Evolutionary conservation across 2,113 vertebrate genomes (phyloP).

Genomic region (Pandion haliaetus): DNA sequence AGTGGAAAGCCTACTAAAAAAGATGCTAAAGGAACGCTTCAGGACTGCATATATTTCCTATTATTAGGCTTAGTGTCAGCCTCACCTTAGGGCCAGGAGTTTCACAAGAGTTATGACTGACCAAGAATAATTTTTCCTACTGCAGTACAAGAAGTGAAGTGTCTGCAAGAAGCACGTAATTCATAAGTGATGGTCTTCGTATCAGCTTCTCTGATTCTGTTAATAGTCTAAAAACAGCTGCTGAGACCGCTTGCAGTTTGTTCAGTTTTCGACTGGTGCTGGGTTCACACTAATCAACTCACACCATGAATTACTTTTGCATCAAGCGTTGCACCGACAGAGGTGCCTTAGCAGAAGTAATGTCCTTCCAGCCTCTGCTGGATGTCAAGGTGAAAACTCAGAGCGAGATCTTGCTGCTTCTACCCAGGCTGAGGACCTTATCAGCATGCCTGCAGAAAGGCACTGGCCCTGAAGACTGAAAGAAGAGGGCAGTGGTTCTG

Average conservation of each 20-base stretch:
- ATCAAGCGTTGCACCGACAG: not conserved
- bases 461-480: not conserved
- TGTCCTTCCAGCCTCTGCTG: not conserved
- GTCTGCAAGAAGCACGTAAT: not conserved
- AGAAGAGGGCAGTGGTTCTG: not conserved
- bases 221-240: conserved; percentile 4
- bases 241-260: not conserved
- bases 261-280: not conserved
- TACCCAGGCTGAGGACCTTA: not conserved
- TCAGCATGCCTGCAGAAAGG: not conserved
- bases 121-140: not conserved
- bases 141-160: not conserved
- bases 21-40: not conserved
- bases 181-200: not conserved
- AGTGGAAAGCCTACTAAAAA: not conserved
- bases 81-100: not conserved
- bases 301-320: not conserved
- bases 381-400: not conserved
- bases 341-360: not conserved
- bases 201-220: not conserved
- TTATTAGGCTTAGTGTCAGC: not conserved
- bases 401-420: not conserved
- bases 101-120: not conserved
- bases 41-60: not conserved
- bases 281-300: not conserved